A percentile compares a stretch with the other conserved stretches of the same genome.
Conservation (phyloP, 2,797 vertebrate genomes). For the Strix occidentalis region DNA sequence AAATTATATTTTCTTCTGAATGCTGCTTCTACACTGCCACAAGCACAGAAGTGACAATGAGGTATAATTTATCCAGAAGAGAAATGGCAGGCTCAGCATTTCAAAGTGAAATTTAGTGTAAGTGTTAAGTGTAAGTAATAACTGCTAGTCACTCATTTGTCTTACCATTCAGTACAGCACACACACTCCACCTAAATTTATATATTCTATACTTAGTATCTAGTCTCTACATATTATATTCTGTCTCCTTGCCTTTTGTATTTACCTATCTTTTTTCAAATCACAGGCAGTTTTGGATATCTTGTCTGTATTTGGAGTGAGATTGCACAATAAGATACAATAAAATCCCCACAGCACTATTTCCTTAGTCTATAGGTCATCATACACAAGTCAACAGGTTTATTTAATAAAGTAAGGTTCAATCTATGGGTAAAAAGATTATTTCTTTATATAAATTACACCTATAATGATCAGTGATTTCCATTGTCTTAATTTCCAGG, state of each 20-base stretch:
- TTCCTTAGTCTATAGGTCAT: neutral
- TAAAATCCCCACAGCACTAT: neutral
- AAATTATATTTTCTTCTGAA: conserved; percentile 1
- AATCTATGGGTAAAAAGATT: neutral
- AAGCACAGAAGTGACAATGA: neutral
- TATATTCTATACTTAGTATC: neutral
- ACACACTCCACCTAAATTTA: neutral
- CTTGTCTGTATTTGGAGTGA: neutral
- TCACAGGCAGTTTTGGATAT: neutral
- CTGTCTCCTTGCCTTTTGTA: neutral
- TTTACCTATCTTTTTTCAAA: neutral
- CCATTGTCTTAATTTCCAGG: neutral
- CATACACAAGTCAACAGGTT: neutral
- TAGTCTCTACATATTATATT: neutral
- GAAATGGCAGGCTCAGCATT: conserved; percentile 4
- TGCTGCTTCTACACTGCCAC: neutral
- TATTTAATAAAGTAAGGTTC: neutral
- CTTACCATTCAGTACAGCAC: neutral
- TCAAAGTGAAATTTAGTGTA: conserved; percentile 2
- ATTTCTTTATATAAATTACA: neutral
- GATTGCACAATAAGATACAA: neutral
- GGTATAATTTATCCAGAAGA: neutral
- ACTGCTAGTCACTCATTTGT: neutral
- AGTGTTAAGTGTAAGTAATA: neutral
- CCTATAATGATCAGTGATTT: neutral